A percentile compares a stretch with the other conserved stretches of the same genome.
Conservation (phyloP, 2,888 invertebrate genomes). For the Drosophila bunnanda region DNA sequence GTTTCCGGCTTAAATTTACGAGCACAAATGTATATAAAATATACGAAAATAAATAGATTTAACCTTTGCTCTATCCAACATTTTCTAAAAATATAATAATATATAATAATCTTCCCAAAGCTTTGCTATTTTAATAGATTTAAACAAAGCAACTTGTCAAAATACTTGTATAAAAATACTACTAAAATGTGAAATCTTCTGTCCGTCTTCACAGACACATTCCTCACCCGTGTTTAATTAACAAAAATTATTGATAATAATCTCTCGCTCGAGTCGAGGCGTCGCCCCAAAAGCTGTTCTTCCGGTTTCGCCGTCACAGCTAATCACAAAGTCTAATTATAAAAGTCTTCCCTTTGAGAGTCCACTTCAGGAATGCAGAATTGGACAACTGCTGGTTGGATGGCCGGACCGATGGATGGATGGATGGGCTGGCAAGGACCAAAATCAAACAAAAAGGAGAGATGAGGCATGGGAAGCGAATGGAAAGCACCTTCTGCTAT, state of each 20-base stretch:
- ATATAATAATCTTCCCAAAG: not conserved
- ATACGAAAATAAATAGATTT: not conserved
- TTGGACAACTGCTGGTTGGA: conserved; percentile 33
- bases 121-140: not conserved
- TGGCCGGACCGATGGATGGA: conserved; percentile 3
- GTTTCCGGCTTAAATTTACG: not conserved
- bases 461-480: conserved; percentile 4
- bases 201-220: not conserved
- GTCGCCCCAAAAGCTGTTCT: conserved; percentile 25
- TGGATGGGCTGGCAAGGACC: not conserved
- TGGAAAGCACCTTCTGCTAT: conserved; percentile 32
- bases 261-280: not conserved
- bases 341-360: conserved; percentile 25
- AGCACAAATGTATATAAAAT: not conserved
- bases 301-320: conserved; percentile 33
- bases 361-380: conserved; percentile 31
- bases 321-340: conserved; percentile 44
- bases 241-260: conserved; percentile 27
- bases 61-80: not conserved
- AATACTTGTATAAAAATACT: not conserved
- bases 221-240: conserved; percentile 12
- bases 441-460: conserved; percentile 20
- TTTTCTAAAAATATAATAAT: not conserved
- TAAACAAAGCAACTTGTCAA: not conserved
- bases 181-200: not conserved